A percentile compares a stretch with the other conserved stretches of the same genome.
Evolutionary conservation across 2,888 invertebrate species (phyloP).

Genomic region (Cerastis rubricosa): DNA sequence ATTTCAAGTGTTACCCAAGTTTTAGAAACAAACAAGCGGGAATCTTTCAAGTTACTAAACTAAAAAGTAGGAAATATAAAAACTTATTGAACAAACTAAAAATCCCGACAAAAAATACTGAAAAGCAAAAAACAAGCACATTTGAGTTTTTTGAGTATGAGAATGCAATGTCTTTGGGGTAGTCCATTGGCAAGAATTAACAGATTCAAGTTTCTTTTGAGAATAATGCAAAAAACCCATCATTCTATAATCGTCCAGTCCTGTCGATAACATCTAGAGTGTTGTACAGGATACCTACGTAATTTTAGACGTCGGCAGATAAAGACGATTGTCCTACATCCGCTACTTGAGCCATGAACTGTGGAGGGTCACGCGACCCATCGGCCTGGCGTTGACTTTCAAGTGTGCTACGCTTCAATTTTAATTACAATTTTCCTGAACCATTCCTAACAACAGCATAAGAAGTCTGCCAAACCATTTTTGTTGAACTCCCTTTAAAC

Average conservation of each 20-base stretch:
- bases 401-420: slow-evolving; percentile 15
- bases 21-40: neutral
- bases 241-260: neutral
- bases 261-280: neutral
- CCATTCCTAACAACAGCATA: neutral
- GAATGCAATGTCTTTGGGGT: neutral
- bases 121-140: too few species aligned
- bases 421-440: neutral
- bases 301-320: neutral
- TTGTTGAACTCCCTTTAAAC: neutral
- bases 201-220: neutral
- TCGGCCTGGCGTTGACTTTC: slow-evolving; percentile 2
- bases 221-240: neutral
- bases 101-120: too few species aligned
- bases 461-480: neutral
- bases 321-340: slow-evolving; percentile 26
- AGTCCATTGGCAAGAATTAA: neutral
- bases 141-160: too few species aligned
- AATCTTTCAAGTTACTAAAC: too few species aligned
- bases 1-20: neutral
- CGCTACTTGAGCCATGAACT: slow-evolving; percentile 32
- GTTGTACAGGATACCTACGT: neutral
- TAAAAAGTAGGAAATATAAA: too few species aligned
- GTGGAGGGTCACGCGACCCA: slow-evolving; percentile 18
- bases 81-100: too few species aligned